A percentile compares a stretch with the other conserved stretches of the same genome.
phyloP scores from a whole-genome alignment of 2,113 vertebrate species.

The Dipodomys merriami region DNA sequence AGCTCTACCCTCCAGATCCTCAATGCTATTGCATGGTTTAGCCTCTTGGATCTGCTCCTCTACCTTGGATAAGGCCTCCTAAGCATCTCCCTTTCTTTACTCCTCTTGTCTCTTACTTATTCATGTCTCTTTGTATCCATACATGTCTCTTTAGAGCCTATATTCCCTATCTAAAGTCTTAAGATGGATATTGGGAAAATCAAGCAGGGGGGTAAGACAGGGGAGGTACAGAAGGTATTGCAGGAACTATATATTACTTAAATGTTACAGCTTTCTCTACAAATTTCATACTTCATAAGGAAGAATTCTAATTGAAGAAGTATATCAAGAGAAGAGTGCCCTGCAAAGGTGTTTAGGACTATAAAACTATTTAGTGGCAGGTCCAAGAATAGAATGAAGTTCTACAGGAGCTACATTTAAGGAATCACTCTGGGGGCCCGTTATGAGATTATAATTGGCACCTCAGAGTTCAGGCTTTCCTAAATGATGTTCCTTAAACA shows the following conservation, averaged over 20 bases:
- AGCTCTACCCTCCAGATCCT: background rate
- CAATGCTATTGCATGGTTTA: no score
- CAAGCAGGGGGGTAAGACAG: rapidly evolving
- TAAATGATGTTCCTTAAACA: background rate
- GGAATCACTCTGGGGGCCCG: background rate
- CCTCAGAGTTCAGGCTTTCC: background rate
- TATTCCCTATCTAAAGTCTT: background rate
- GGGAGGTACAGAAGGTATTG: background rate
- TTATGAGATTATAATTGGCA: rapidly evolving
- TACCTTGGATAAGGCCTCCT: background rate
- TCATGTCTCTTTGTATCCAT: background rate
- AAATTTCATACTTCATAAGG: no score
- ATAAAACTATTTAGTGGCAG: no score
- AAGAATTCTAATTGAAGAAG: no score
- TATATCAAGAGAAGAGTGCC: no score
- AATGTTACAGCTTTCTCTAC: no score
- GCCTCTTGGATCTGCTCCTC: background rate
- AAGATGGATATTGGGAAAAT: background rate
- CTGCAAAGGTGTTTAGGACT: no score
- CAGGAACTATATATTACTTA: background rate
- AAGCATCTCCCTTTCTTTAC: background rate
- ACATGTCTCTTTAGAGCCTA: background rate
- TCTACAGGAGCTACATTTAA: background rate
- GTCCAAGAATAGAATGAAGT: no score
- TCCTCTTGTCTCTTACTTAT: background rate